A percentile compares a stretch with the other conserved stretches of the same genome.
Evolutionary conservation across 64 coral and sea anemone genomes (phyloP).

Genomic region (Trachythela sp.): DNA sequence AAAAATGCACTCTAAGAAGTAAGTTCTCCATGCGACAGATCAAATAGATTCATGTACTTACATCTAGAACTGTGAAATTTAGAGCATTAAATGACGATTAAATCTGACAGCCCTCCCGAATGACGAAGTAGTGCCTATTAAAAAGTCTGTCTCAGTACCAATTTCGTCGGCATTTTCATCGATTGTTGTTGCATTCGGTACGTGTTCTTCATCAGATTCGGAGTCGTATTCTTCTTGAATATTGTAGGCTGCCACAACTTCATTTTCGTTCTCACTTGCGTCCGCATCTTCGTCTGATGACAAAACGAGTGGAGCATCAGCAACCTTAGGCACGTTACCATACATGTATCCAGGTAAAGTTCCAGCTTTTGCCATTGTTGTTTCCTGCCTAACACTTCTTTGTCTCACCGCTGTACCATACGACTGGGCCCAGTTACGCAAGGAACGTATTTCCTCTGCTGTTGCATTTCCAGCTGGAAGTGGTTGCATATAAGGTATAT

Average conservation of each 20-base stretch:
- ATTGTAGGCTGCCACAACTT: neutral
- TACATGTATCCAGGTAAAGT: constrained; percentile 21
- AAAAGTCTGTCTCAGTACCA: neutral
- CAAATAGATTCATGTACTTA: too few relatives aligned
- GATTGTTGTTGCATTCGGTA: too few relatives aligned
- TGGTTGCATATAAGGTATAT: constrained; percentile 32
- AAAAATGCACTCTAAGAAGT: too few relatives aligned
- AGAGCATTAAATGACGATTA: neutral
- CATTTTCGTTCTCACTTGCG: neutral
- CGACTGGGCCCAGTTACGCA: constrained; percentile 23
- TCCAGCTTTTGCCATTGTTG: constrained; percentile 41
- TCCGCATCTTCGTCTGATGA: neutral
- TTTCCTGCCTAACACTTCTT: constrained; percentile 37
- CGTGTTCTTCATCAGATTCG: neutral
- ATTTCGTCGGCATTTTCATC: neutral
- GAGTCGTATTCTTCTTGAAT: neutral
- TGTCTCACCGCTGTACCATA: constrained; percentile 43
- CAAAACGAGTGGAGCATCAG: neutral
- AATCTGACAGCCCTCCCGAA: constrained; percentile 3
- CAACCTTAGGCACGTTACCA: neutral
- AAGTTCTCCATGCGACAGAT: too few relatives aligned
- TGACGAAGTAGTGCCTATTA: neutral
- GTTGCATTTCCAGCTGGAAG: neutral
- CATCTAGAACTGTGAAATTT: too few relatives aligned
- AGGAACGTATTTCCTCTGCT: neutral